Evolutionary conservation across 2,797 vertebrate genomes (phyloP), one percentile per base, ranked within the genome.

Genomic region (Euthynnus affinis): DNA sequence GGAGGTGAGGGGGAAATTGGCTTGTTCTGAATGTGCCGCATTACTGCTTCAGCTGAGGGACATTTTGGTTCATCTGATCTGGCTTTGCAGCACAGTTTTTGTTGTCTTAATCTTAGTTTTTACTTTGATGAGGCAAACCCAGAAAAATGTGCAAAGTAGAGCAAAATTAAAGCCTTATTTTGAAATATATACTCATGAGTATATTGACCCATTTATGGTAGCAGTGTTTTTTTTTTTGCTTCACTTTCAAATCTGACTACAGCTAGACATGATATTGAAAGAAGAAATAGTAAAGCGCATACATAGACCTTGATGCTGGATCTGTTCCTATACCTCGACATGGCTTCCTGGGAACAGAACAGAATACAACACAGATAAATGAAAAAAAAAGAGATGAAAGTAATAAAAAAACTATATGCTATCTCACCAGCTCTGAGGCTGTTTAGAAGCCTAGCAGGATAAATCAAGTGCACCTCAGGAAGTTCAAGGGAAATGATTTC

Each of bases 401-500:
- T 25, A 13, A 48, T 37, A 27, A 61, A 27, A 64, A 51, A 32
- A 32, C 29, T 55, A 29, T 77, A 40, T 6, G 37, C 51, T 48
- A 3, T 70, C 49, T 67, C 37, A 49, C 13, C 46, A 34, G 63
- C 10, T 0, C 56, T 37, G 55, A 60, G 29, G 44, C 46, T 65
- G 22, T 78, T 71, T 63, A 34, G 59, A 82, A 22, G 22, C 32
- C 29, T 55, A 49, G 73, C 60, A 80, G 18, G 27, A 70, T 58
- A 15, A 56, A 59, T 67, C 29, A n/a, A 48, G 27, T 7, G 1
- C 68, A 64, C 61, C 29, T 72, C 61, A 23, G 20, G 57, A 64
- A 57, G 77, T 77, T 86, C 40, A 80, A 71, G 29, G 70, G 40
- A 76, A 85, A 71, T 67, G 0, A 71, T 85, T 76, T 89, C 70